These are phyloP conservation scores for Cottoperca gobio DNA, from an alignment of 2,797 vertebrate species.

Conservation along the genomic window DNA sequence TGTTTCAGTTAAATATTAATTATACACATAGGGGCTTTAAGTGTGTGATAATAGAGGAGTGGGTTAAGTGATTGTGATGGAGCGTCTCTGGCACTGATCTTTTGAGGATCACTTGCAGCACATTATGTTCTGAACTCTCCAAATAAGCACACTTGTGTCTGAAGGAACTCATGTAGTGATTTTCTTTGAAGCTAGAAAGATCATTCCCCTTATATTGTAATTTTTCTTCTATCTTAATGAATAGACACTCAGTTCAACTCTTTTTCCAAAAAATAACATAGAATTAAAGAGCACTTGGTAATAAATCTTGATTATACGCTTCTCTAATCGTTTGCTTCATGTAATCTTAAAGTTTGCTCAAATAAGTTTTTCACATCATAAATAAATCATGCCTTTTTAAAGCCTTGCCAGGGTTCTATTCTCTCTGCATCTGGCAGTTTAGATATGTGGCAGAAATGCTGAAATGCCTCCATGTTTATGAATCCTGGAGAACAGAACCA, in stretches of 20 bases:
- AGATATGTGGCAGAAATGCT: conserved; percentile 36
- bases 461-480: conserved; percentile 39
- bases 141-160: conserved; percentile 37
- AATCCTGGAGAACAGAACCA: conserved; percentile 24
- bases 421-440: conserved; percentile 27
- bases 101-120: conserved; percentile 26
- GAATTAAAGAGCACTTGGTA: conserved; percentile 33
- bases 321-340: conserved; percentile 19
- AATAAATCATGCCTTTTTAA: conserved; percentile 42
- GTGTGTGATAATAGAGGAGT: conserved; percentile 1
- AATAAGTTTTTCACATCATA: conserved; percentile 34
- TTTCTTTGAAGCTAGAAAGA: conserved; percentile 30
- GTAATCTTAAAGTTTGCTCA: conserved; percentile 33
- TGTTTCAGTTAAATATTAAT: too few species aligned
- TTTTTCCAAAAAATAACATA: conserved; percentile 25
- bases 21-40: neutral
- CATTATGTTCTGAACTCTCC: conserved; percentile 33
- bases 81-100: conserved; percentile 27
- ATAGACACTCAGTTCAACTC: conserved; percentile 39
- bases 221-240: conserved; percentile 43
- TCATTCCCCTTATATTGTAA: conserved; percentile 12
- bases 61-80: neutral
- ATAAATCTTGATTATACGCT: conserved; percentile 6
- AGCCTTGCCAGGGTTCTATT: conserved; percentile 26
- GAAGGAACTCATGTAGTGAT: conserved; percentile 40